Evolutionary conservation across 53 echinoderm and acorn worm species (phyloP), one percentile per base, ranked within the genome.

Genomic region (Henricia sp.): DNA sequence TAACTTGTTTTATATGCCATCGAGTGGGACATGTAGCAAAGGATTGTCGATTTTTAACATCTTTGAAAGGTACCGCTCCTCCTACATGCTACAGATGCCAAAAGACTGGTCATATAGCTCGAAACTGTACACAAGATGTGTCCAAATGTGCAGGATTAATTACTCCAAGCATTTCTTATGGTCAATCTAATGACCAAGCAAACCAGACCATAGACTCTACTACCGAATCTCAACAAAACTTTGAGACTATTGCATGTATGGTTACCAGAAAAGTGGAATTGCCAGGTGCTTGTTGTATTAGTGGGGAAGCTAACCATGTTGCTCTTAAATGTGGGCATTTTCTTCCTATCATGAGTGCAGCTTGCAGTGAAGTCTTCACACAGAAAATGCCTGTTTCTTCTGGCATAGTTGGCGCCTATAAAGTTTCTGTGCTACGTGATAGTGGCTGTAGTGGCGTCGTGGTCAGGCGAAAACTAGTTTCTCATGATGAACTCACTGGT

Each of bases 381-480:
- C 20, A 27, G 11, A 26, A 23, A 20, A 82, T 82, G 88, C 83
- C 88, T 52, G 71, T 82, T 1, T 2, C 27, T 46, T 50, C 71
- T 21, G 88, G 88, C 10, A 25, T 25, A 23, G 72, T 88, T 4
- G 65, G 71, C 2, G 58, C 8, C 21, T 37, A 4, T 17, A 46
- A 35, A 37, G 88, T 63, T 0, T 72, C 10, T 35, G 64, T 71
- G 19, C 27, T 83, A 3, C 44, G 88, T 19, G 88, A 88, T 28
- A 82, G 57, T 69, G 88, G 88, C 19, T 87, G 87, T 35, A 77
- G 69, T 33, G 78, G 80, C 14, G 80, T 78, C 8, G 80, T 77
- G 27, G 70, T 80, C 4, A 52, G 52, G 24, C 28, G 48, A 29
- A 50, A 43, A 6, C 44, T 74, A 1, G 86, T 85, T 37, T 27